phyloP scores from a whole-genome alignment of 2,888 invertebrate genomes.

The Tryphoninae sp. region DNA sequence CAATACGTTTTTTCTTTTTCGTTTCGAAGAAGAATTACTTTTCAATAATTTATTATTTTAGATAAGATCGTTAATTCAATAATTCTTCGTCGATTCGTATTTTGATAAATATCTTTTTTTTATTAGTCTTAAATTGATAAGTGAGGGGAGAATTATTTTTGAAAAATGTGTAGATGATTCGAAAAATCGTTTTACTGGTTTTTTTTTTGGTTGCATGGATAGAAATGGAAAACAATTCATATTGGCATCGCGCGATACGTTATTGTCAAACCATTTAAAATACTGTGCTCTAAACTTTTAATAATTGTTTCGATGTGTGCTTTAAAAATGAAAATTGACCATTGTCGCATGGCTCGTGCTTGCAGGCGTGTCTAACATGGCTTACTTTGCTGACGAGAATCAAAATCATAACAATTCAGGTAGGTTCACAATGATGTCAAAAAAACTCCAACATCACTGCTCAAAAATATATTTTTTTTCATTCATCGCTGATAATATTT shows the following conservation, averaged over 20 bases:
- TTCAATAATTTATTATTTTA: neutral
- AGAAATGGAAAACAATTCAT: neutral
- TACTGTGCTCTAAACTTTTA: neutral
- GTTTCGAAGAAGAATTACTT: too few relatives aligned
- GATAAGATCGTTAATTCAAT: neutral
- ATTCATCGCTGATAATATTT: too few relatives aligned
- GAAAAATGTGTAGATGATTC: too few relatives aligned
- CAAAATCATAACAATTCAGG: constrained; percentile 85
- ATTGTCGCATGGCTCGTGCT: constrained; percentile 81
- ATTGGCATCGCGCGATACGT: neutral
- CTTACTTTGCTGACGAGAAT: constrained; percentile 90
- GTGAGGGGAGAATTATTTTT: too few relatives aligned
- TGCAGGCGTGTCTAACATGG: constrained; percentile 89
- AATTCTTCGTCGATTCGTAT: neutral
- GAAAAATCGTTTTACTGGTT: too few relatives aligned
- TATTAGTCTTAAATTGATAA: too few relatives aligned
- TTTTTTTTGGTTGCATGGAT: too few relatives aligned
- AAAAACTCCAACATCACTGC: constrained; percentile 2
- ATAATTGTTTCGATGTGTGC: constrained; percentile 64
- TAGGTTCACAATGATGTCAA: constrained; percentile 70
- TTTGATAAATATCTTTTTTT: neutral
- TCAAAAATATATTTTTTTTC: neutral
- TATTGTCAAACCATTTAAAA: neutral
- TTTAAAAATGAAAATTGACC: constrained; percentile 71
- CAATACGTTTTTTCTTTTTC: neutral